phyloP scores from a whole-genome alignment of 2,888 invertebrate genomes.

The Dorcus hopei region DNA sequence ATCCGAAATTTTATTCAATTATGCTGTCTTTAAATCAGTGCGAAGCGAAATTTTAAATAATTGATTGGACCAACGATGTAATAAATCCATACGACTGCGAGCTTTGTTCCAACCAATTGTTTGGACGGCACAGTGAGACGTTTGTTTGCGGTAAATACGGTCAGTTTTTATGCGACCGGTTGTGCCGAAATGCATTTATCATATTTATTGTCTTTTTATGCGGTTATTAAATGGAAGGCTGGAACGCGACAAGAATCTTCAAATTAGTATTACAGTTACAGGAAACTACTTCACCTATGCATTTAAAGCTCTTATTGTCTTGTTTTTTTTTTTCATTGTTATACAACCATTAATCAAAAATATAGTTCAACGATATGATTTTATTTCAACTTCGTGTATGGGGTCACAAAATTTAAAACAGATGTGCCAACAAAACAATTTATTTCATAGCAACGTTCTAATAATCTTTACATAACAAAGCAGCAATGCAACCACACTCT shows the following conservation, averaged over 20 bases:
- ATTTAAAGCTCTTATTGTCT: too few relatives aligned
- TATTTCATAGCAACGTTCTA: too few relatives aligned
- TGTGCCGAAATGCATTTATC: conserved; percentile 12
- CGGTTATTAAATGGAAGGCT: conserved; percentile 9
- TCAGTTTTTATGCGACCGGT: conserved; percentile 7
- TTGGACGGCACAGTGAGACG: not conserved
- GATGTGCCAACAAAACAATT: too few relatives aligned
- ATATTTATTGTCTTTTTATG: conserved; percentile 14
- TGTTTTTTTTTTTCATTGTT: too few relatives aligned
- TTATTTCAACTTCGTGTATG: too few relatives aligned
- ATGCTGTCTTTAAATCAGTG: conserved; percentile 8
- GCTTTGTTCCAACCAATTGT: not conserved
- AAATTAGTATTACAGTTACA: not conserved
- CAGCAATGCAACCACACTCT: too few relatives aligned
- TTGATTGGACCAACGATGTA: not conserved
- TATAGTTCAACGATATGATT: too few relatives aligned
- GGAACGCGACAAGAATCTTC: conserved; percentile 6
- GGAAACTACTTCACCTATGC: not conserved
- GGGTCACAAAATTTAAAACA: too few relatives aligned
- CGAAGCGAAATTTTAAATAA: conserved; percentile 6
- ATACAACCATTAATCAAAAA: too few relatives aligned
- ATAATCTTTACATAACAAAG: too few relatives aligned
- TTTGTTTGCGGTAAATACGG: conserved; percentile 6
- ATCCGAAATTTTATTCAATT: conserved; percentile 8
- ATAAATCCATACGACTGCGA: too few relatives aligned